These are phyloP conservation scores for Sigmodon hispidus DNA, from an alignment of 2,113 vertebrate species.

Conservation along the genomic window DNA sequence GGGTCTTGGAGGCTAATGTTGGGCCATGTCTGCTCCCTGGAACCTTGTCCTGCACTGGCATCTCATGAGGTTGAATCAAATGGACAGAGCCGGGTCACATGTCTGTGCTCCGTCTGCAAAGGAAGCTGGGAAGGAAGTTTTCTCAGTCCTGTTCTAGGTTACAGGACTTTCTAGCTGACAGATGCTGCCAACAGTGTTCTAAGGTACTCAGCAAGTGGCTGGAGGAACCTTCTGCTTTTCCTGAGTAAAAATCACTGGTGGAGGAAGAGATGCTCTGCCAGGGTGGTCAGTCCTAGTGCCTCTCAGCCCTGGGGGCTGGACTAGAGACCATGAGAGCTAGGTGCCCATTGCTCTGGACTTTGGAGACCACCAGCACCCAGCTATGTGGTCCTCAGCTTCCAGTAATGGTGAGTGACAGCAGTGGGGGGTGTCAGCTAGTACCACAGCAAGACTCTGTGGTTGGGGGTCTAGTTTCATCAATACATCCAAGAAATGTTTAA, in stretches of 20 bases:
- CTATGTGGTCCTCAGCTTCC: not conserved
- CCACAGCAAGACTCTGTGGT: not conserved
- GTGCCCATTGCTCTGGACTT: not conserved
- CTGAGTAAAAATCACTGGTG: not conserved
- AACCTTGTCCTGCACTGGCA: not conserved
- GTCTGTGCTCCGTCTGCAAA: not conserved
- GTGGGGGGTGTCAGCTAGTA: too few species aligned
- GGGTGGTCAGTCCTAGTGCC: too few species aligned
- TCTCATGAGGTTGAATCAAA: not conserved
- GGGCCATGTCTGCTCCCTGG: not conserved
- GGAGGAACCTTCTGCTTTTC: not conserved
- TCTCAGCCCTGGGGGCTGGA: not conserved
- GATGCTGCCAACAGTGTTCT: not conserved
- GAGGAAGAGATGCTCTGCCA: not conserved
- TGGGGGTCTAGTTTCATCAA: not conserved
- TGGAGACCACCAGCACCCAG: not conserved
- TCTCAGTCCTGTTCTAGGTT: not conserved
- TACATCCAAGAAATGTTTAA: not conserved
- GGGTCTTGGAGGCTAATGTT: not conserved
- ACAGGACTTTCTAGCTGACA: not conserved
- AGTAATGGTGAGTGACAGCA: not conserved
- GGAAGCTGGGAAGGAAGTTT: not conserved
- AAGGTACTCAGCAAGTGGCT: not conserved
- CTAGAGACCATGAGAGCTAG: not conserved
- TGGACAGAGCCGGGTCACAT: not conserved